Evolutionary conservation across 2,888 invertebrate species (phyloP), one percentile per base, ranked within the genome.

Genomic region (Cylindroiulus punctatus): DNA sequence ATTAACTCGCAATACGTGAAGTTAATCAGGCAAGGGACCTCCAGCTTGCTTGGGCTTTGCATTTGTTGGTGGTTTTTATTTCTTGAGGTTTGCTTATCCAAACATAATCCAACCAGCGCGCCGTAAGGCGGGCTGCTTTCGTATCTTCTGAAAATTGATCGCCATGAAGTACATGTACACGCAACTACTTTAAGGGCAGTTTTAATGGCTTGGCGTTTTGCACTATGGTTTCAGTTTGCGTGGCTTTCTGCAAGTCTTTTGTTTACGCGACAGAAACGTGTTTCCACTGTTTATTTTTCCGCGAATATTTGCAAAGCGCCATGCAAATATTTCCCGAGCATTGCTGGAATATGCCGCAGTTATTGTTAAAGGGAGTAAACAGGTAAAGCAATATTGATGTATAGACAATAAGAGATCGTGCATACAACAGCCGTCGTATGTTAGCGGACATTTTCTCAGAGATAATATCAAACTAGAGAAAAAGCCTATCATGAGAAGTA

Each of bases 141-240:
- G 76, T 22, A 14, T 76, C 26, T 76, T 76, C 14, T 30, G 30
- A 30, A 76, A 76, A 76, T 30, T 76, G 76, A 30, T 76, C 30
- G 76, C 76, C 26, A 76, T 26, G 14, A 14, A 12, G 26, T 76
- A 30, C 30, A 76, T 30, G 26, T n/a, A n/a, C n/a, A n/a, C n/a
- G 76, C 30, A 30, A 26, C 30, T 14, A 8, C 76, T 26, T 65
- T 30, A 30, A 76, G 76, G 76, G 14, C 76, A 76, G 14, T 14
- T 76, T 76, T 76, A 76, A 76, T 76, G 76, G 76, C 30, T 30
- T 65, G n/a, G 65, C 22, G 22, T 65, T 26, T 22, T 65, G 10
- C 65, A 26, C 22, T 22, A 22, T 30, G 14, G 3, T 14, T 76
- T 76, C 22, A 76, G 8, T 76, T 76, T 65, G 22, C n/a, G 7